phyloP scores from a whole-genome alignment of 2,888 invertebrate species.

The Leucoma salicis region DNA sequence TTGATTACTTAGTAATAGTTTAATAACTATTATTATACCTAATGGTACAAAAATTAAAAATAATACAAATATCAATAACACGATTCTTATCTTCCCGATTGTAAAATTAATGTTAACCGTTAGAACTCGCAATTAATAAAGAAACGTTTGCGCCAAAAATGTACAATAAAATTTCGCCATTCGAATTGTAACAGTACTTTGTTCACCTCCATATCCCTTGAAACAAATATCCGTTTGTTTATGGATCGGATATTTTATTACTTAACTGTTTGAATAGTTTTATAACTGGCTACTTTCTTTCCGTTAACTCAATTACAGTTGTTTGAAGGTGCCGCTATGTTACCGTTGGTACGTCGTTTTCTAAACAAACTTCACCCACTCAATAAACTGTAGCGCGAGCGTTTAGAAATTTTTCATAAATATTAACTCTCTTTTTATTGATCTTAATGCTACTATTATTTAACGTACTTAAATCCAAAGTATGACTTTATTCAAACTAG shows the following conservation, averaged over 20 bases:
- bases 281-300: slow-evolving; percentile 70
- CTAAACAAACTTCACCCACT: slow-evolving; percentile 19
- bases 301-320: slow-evolving; percentile 63
- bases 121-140: slow-evolving; percentile 1
- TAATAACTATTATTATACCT: too few species aligned
- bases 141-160: slow-evolving; percentile 17
- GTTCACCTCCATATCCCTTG: slow-evolving; percentile 25
- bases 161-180: slow-evolving; percentile 30
- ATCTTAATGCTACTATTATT: not conserved
- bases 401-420: slow-evolving; percentile 9
- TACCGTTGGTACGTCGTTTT: slow-evolving; percentile 41
- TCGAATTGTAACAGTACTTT: slow-evolving; percentile 34
- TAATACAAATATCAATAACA: too few species aligned
- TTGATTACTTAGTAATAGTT: too few species aligned
- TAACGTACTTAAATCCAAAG: too few species aligned
- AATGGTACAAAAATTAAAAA: too few species aligned
- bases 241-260: slow-evolving; percentile 48
- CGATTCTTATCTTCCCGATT: too few species aligned
- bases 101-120: too few species aligned
- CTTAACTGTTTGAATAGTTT: slow-evolving; percentile 46
- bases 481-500: too few species aligned
- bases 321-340: slow-evolving; percentile 60
- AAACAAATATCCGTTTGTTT: slow-evolving; percentile 33
- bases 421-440: slow-evolving; percentile 38
- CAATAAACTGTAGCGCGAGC: slow-evolving; percentile 16